Base-by-base conservation (phyloP, 2,797 vertebrate species). In the Pseudomugil gertrudae region DNA sequence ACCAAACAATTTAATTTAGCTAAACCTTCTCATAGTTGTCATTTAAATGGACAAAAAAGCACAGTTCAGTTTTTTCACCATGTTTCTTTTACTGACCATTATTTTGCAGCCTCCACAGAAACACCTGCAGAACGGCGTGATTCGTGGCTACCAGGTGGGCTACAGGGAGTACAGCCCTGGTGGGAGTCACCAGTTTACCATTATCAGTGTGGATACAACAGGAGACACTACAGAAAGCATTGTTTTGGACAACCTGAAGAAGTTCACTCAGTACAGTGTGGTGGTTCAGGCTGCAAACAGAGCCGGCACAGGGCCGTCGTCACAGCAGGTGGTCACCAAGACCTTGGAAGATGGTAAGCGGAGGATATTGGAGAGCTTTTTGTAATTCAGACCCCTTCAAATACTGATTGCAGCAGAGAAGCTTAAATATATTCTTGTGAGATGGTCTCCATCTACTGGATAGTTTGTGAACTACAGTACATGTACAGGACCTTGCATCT, bases 191-290 rank as follows among this genome's bases (percentile, higher is more conserved):
- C 98, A 99, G 85, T 99, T 99, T 88, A 99, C 96, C 85, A 98
- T 98, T 77, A 95, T 99, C 93, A 98, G 95, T 17, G 92, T 99
- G 11, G 98, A 99, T 91, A 97, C 95, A 74, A 97, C 96, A 0
- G 98, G 98, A 0, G 98, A 99, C 93, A 92, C 86, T 63, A 97
- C 92, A 0, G 98, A 99, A 89, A 93, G 95, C 61, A 95, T 98
- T 61, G 91, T 95, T 0, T 93, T 99, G 86, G 96, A 98, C 90
- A 97, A 98, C 88, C 94, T 99, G 63, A 96, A 95, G 84, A 99
- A 99, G 90, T 99, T 98, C 91, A 99, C 98, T 1, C 97, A 98
- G 91, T 99, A 99, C 60, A 97, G 97, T 51, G 96, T 99, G 90
- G 96, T 99, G 78, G 98, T 99, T 30, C 98, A 99, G 87, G 98